Conservation (phyloP, 1,140 invertebrate species). For the Drosophila repletoides region DNA sequence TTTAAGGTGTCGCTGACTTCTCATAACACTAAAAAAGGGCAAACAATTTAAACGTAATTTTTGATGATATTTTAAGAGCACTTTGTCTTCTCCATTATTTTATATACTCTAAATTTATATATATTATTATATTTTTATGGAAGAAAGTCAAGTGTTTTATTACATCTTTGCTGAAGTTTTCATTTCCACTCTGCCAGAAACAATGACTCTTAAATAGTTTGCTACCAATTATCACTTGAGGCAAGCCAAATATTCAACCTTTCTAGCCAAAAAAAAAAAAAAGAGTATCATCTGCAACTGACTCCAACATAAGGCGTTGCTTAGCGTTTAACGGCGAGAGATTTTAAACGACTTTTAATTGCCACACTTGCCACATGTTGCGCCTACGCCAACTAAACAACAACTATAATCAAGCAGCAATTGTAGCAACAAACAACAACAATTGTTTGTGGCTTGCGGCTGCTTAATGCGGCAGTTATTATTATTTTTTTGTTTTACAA, state of each 20-base stretch:
- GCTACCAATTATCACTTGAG: background rate
- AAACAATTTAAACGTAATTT: background rate
- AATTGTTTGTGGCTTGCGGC: conserved; percentile 27
- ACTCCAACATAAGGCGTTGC: background rate
- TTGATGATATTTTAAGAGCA: no score
- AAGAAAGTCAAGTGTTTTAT: no score
- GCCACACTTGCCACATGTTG: conserved; percentile 47
- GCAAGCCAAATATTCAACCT: background rate
- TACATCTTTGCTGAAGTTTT: no score
- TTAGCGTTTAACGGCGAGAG: background rate
- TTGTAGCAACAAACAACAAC: conserved; percentile 16
- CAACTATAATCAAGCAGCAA: conserved; percentile 21
- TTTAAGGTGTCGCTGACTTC: background rate
- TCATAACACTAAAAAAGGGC: background rate
- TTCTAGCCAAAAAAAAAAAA: no score
- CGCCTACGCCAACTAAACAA: conserved; percentile 39
- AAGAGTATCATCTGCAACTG: background rate
- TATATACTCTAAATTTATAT: no score
- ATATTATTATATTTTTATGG: no score
- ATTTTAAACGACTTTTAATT: conserved; percentile 56
- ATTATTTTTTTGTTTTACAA: conserved; percentile 5
- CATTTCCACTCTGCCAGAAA: background rate
- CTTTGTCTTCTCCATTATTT: no score
- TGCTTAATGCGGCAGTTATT: conserved; percentile 62
- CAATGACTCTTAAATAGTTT: background rate